Evolutionary conservation across 1,140 invertebrate genomes (phyloP).

Genomic region (Pinna nobilis): DNA sequence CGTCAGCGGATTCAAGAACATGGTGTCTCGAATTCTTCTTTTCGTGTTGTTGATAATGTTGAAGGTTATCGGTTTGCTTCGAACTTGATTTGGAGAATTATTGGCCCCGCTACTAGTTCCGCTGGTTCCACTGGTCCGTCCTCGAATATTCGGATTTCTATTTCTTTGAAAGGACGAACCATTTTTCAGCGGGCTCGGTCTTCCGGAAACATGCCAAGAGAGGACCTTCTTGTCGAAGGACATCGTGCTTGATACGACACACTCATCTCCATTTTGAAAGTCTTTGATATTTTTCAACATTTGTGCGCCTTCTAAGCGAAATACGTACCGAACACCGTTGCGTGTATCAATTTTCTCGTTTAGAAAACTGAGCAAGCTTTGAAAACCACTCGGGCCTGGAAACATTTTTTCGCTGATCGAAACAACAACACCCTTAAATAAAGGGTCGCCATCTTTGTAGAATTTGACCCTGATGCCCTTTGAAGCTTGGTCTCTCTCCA

Average conservation of each 20-base stretch:
- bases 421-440: neutral
- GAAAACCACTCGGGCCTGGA: neutral
- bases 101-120: neutral
- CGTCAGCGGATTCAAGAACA: slow-evolving; percentile 31
- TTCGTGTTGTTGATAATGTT: slow-evolving; percentile 23
- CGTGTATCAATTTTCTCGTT: slow-evolving; percentile 22
- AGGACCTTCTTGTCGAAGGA: slow-evolving; percentile 4
- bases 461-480: slow-evolving; percentile 26
- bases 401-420: slow-evolving; percentile 21
- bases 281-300: slow-evolving; percentile 14
- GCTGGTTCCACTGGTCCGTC: neutral
- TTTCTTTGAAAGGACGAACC: neutral
- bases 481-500: slow-evolving; percentile 26
- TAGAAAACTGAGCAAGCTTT: slow-evolving; percentile 9
- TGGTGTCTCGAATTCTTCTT: slow-evolving; percentile 12
- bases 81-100: neutral
- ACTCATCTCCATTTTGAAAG: slow-evolving; percentile 19
- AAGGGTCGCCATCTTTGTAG: slow-evolving; percentile 20
- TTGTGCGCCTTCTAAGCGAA: slow-evolving; percentile 8
- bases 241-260: slow-evolving; percentile 7
- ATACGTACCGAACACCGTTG: slow-evolving; percentile 21
- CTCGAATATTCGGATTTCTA: slow-evolving; percentile 1
- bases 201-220: slow-evolving; percentile 4
- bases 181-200: neutral
- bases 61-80: slow-evolving; percentile 10